Conservation (phyloP, 1,140 invertebrate species). For the Micrasema longulum region DNA sequence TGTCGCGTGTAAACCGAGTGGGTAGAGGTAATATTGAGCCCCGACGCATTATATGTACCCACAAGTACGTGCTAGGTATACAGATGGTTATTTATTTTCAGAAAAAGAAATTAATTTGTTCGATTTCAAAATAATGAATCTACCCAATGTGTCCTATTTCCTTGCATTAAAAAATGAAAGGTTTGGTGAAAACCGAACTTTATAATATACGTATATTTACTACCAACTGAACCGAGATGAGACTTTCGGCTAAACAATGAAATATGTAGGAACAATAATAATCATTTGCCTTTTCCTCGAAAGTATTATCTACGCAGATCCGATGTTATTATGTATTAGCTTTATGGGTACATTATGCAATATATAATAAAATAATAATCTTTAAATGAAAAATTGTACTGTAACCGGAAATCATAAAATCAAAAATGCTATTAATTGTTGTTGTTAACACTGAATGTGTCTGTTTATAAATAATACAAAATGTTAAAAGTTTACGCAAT, state of each 20-base stretch:
- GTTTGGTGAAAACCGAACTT: too few relatives aligned
- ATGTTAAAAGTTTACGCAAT: slow-evolving; percentile 52
- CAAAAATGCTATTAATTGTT: slow-evolving; percentile 49
- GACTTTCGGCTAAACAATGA: not conserved
- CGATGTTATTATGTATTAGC: not conserved
- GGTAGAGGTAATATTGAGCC: too few relatives aligned
- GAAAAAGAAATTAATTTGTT: too few relatives aligned
- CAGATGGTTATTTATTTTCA: too few relatives aligned
- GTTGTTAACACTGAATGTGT: slow-evolving; percentile 54
- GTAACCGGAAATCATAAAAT: not conserved
- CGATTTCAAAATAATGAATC: too few relatives aligned
- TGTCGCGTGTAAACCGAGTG: too few relatives aligned
- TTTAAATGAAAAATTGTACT: not conserved
- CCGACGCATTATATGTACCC: too few relatives aligned
- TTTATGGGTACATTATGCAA: not conserved
- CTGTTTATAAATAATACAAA: slow-evolving; percentile 54
- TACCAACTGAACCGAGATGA: too few relatives aligned
- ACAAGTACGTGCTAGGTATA: too few relatives aligned
- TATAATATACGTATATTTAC: too few relatives aligned
- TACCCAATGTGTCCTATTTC: too few relatives aligned
- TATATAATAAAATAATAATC: not conserved
- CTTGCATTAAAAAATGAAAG: too few relatives aligned
- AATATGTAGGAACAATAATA: not conserved
- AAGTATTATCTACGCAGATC: not conserved
- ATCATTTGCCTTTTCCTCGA: not conserved